Evolutionary conservation across 2,797 vertebrate genomes (phyloP), one percentile per base, ranked within the genome.

Genomic region (Coilia nasus): DNA sequence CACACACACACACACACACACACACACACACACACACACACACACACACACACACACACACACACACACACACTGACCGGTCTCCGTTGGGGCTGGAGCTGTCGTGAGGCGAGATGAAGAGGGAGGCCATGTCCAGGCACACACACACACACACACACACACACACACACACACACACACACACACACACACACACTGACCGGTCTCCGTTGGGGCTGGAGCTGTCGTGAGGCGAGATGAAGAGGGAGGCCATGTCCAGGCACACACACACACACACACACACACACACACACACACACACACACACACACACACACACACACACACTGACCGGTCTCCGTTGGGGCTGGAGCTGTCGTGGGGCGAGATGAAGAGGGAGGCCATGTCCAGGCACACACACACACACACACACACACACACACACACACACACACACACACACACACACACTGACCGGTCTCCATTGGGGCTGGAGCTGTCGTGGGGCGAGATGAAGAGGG

Each of bases 81-180:
- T 95, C 91, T 84, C 91, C 91, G 0, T 94, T 97, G 84, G 17
- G 17, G 14, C 94, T 89, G 0, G 95, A 89, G 2, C 85, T 90
- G 82, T 96, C 96, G 0, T 93, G 83, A 0, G 88, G 86, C 0
- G 96, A 97, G 59, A 97, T 35, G 0, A 44, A 88, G 75, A 96
- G 84, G 2, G 87, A 85, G 15, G 84, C 91, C 17, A 82, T 15
- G 35, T 47, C 46, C 46, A 10, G n/a, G n/a, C n/a, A n/a, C n/a
- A n/a, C n/a, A n/a, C n/a, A n/a, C n/a, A n/a, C n/a, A n/a, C n/a
- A n/a, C n/a, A n/a, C n/a, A 41, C 35, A 41, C 35, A 41, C 35
- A 41, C 50, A 54, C 50, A 21, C 62, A n/a, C 31, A 46, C 3
- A 47, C 35, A 54, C 41, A 17, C 11, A 60, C 57, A 41, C 3